Conservation (phyloP, 2,888 invertebrate species). For the Alviniconcha strummeri region DNA sequence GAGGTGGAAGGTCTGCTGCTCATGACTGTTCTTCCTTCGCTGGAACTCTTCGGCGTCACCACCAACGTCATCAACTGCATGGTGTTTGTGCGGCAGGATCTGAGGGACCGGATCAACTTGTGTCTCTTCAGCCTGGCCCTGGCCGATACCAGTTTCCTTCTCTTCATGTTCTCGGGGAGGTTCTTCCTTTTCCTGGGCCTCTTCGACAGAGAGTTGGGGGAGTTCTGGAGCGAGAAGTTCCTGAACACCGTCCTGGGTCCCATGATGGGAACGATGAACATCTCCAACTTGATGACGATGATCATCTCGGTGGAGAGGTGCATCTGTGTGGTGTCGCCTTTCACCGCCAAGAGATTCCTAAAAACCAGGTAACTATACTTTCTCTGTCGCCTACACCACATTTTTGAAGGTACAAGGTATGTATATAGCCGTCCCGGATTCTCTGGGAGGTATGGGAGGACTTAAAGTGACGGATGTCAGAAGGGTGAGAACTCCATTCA, state of each 20-base stretch:
- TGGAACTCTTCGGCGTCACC: constrained; percentile 14
- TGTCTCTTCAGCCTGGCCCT: constrained; percentile 24
- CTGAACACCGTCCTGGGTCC: constrained; percentile 8
- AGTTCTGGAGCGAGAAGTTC: constrained; percentile 14
- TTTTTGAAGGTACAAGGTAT: no score
- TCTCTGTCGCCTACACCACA: background rate
- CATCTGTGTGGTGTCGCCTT: constrained; percentile 19
- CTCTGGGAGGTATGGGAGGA: no score
- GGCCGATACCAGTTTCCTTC: constrained; percentile 10
- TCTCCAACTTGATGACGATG: constrained; percentile 12
- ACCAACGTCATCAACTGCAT: constrained; percentile 22
- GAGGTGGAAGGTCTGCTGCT: background rate
- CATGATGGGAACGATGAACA: constrained; percentile 21
- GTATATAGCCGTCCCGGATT: no score
- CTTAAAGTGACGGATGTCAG: no score
- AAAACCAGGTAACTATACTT: background rate
- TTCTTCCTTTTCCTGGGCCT: constrained; percentile 10
- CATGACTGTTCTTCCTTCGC: background rate
- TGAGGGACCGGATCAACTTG: constrained; percentile 16
- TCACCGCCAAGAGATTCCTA: constrained; percentile 19
- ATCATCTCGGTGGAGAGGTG: constrained; percentile 23
- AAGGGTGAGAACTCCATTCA: no score
- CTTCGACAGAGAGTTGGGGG: background rate
- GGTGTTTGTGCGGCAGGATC: constrained; percentile 7
- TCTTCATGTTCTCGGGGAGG: constrained; percentile 4